Conservation (phyloP, 2,797 vertebrate genomes). For the Siniperca scherzeri region DNA sequence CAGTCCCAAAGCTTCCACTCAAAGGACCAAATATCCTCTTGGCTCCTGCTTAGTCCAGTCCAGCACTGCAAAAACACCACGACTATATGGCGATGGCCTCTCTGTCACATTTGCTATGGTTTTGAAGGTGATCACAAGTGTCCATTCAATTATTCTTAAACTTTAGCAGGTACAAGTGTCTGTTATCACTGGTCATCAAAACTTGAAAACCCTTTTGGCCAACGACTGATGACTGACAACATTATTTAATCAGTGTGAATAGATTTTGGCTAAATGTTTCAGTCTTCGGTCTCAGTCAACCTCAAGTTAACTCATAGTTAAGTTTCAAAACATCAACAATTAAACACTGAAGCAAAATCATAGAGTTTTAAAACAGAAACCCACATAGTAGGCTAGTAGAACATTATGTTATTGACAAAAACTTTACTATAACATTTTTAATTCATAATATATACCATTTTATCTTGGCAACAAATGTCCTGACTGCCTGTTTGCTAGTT, state of each 20-base stretch:
- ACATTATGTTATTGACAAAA: not conserved
- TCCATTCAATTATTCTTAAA: not conserved
- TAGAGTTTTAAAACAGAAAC: not conserved
- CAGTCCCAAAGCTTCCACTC: conserved; percentile 63
- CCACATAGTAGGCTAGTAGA: not conserved
- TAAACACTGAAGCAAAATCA: not conserved
- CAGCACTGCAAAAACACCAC: not conserved
- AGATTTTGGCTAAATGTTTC: not conserved
- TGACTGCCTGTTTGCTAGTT: too few relatives aligned
- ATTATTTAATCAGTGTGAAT: not conserved
- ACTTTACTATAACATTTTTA: not conserved
- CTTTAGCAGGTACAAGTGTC: not conserved
- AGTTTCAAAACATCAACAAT: not conserved
- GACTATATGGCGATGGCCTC: not conserved
- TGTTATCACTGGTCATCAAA: not conserved
- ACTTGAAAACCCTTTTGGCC: not conserved
- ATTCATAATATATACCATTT: too few relatives aligned
- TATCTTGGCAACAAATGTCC: too few relatives aligned
- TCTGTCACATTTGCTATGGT: not conserved
- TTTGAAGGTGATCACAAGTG: not conserved
- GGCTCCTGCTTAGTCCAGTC: conserved; percentile 21
- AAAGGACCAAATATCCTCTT: conserved; percentile 51
- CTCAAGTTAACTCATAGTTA: not conserved
- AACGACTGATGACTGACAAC: not conserved
- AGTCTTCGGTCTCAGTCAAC: not conserved